A percentile compares a stretch with the other conserved stretches of the same genome.
Conservation (phyloP, 2,113 vertebrate genomes). For the Lophius piscatorius region DNA sequence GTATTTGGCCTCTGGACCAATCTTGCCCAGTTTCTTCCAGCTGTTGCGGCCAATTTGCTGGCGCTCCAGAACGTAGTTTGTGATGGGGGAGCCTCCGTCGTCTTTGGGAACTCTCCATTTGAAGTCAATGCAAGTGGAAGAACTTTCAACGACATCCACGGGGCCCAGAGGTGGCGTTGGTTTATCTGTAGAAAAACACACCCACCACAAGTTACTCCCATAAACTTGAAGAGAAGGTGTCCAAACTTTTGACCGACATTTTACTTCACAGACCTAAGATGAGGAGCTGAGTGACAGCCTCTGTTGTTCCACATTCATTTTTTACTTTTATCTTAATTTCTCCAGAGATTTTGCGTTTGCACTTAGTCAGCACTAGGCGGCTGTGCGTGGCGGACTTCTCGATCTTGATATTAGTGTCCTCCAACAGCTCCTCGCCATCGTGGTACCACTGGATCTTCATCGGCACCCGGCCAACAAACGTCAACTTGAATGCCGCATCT, state of each 20-base stretch:
- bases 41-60: slow-evolving; percentile 84
- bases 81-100: slow-evolving; percentile 82
- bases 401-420: slow-evolving; percentile 73
- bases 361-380: slow-evolving; percentile 79
- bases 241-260: not conserved
- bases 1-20: slow-evolving; percentile 77
- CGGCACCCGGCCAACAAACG: slow-evolving; percentile 84
- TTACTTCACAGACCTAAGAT: slow-evolving; percentile 65
- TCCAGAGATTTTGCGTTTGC: slow-evolving; percentile 81
- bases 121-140: slow-evolving; percentile 76
- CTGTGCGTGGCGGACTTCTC: slow-evolving; percentile 77
- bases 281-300: slow-evolving; percentile 79
- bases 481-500: slow-evolving; percentile 78
- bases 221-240: not conserved
- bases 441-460: slow-evolving; percentile 85
- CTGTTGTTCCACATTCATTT: slow-evolving; percentile 83
- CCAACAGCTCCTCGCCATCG: slow-evolving; percentile 80
- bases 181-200: slow-evolving; percentile 71
- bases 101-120: slow-evolving; percentile 85
- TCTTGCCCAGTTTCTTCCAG: slow-evolving; percentile 85
- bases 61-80: slow-evolving; percentile 83
- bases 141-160: slow-evolving; percentile 81
- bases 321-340: slow-evolving; percentile 86
- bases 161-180: slow-evolving; percentile 85
- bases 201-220: not conserved